phyloP scores from a whole-genome alignment of 2,113 vertebrate genomes.

The Lampris incognitus region DNA sequence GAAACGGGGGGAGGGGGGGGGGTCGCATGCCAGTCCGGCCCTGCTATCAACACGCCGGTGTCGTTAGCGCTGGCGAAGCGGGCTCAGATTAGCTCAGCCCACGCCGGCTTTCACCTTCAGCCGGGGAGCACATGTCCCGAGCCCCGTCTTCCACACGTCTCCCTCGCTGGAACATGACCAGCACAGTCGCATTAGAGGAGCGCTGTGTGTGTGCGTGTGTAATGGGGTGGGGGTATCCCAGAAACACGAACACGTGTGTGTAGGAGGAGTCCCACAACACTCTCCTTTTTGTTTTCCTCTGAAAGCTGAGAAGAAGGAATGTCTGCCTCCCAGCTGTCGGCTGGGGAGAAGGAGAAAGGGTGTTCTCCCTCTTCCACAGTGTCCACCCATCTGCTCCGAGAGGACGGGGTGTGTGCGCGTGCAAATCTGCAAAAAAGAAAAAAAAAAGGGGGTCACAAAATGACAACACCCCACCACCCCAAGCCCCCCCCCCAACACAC shows the following conservation, averaged over 20 bases:
- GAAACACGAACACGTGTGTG: constrained; percentile 69
- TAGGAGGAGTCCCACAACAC: constrained; percentile 69
- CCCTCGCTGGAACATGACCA: constrained; percentile 67
- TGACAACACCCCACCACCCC: constrained; percentile 37
- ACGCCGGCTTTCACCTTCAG: constrained; percentile 70
- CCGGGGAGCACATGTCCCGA: constrained; percentile 43
- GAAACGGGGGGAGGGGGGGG: too few relatives aligned
- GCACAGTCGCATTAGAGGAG: constrained; percentile 65
- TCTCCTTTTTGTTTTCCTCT: constrained; percentile 76
- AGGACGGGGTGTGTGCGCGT: constrained; percentile 33
- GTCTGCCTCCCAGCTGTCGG: constrained; percentile 81
- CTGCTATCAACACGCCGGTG: constrained; percentile 3
- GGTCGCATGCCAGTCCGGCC: neutral
- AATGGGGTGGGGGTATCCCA: neutral
- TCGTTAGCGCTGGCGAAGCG: constrained; percentile 28
- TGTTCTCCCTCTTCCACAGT: constrained; percentile 54
- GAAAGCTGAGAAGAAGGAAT: constrained; percentile 81
- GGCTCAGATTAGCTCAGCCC: constrained; percentile 42
- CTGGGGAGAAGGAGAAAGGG: constrained; percentile 27
- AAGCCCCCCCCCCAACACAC: constrained; percentile 20
- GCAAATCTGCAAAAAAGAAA: neutral
- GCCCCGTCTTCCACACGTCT: constrained; percentile 39
- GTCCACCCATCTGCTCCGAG: constrained; percentile 74
- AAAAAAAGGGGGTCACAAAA: constrained; percentile 65
- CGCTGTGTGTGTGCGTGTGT: constrained; percentile 23